Conservation (phyloP, 1,140 invertebrate species). For the Megalopta genalis region DNA sequence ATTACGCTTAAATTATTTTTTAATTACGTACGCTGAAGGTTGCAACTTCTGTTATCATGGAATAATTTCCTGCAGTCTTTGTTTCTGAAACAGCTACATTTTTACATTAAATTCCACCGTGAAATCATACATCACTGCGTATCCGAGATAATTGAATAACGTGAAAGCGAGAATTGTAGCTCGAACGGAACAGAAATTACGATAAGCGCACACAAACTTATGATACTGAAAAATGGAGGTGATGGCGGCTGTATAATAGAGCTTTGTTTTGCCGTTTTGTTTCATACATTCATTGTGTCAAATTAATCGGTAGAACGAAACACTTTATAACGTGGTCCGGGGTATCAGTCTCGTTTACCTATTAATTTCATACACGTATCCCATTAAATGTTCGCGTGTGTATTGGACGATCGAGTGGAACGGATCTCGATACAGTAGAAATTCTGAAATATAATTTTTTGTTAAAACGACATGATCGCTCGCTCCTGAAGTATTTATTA, state of each 20-base stretch:
- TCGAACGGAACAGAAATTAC: neutral
- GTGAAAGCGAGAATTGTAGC: neutral
- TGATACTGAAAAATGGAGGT: neutral
- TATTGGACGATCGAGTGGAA: slow-evolving; percentile 10
- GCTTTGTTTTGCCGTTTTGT: neutral
- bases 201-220: too few species aligned
- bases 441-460: neutral
- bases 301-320: neutral
- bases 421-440: neutral
- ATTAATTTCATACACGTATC: slow-evolving; percentile 1
- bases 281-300: neutral
- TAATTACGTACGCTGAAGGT: too few species aligned
- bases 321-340: neutral
- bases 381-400: neutral
- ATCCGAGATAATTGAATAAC: slow-evolving; percentile 10
- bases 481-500: too few species aligned
- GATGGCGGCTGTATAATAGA: neutral
- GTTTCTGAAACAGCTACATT: too few species aligned
- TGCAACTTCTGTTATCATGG: too few species aligned
- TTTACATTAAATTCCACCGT: neutral
- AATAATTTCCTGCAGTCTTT: too few species aligned
- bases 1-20: too few species aligned
- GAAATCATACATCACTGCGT: neutral
- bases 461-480: too few species aligned
- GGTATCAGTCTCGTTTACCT: slow-evolving; percentile 17